These are phyloP conservation scores for rat (Rattus norvegicus) DNA, from an alignment of 2,113 vertebrate species.

Conservation along the genomic window GRCr8 NC_086033.1:56155001-56155500, in stretches of 20 bases:
- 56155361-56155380: slow-evolving; percentile 81
- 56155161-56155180: neutral
- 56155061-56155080: neutral
- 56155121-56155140: slow-evolving; percentile 63
- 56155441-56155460: slow-evolving; percentile 66
- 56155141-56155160: slow-evolving; percentile 45
- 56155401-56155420: slow-evolving; percentile 82
- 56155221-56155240: slow-evolving; percentile 11
- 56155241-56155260: slow-evolving; percentile 77
- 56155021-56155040: slow-evolving; percentile 52
- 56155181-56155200: slow-evolving; percentile 69
- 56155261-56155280: slow-evolving; percentile 77
- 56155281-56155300: slow-evolving; percentile 85
- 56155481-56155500: neutral
- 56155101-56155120: neutral
- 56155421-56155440: slow-evolving; percentile 77
- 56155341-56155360: slow-evolving; percentile 82
- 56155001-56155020: slow-evolving; percentile 61
- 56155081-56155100: slow-evolving; percentile 31
- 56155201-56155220: neutral
- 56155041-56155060: slow-evolving; percentile 63
- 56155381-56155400: slow-evolving; percentile 75
- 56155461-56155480: slow-evolving; percentile 44
- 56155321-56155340: slow-evolving; percentile 79
- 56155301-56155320: slow-evolving; percentile 74